Conservation (phyloP, 1,140 invertebrate genomes). For the Aphelenchoides besseyi region DNA sequence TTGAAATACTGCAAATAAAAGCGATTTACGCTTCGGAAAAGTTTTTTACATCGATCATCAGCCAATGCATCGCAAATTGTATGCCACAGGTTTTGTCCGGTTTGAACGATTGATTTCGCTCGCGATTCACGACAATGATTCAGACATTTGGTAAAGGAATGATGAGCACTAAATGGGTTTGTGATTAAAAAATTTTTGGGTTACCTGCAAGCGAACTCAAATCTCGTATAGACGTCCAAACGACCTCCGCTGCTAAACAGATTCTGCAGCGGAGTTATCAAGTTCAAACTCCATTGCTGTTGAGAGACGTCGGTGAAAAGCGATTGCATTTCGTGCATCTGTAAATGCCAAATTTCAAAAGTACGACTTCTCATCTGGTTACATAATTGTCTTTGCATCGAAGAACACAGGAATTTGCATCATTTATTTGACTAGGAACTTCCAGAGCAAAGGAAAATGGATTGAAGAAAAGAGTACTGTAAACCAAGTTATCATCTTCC, state of each 20-base stretch:
- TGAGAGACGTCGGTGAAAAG: slow-evolving; percentile 20
- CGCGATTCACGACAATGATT: slow-evolving; percentile 17
- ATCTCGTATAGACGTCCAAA: slow-evolving; percentile 8
- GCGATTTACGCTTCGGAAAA: slow-evolving; percentile 20
- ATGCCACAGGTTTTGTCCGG: slow-evolving; percentile 30
- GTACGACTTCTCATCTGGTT: neutral
- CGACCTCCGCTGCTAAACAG: slow-evolving; percentile 13
- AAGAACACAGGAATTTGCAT: slow-evolving; percentile 10
- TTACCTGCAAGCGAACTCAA: slow-evolving; percentile 30
- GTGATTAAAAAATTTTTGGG: neutral
- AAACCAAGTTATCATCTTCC: too few species aligned
- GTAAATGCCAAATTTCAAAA: slow-evolving; percentile 5
- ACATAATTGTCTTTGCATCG: slow-evolving; percentile 46
- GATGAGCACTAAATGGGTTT: slow-evolving; percentile 7
- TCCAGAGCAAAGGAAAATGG: neutral
- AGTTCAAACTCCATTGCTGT: slow-evolving; percentile 27
- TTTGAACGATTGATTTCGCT: slow-evolving; percentile 19
- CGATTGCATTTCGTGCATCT: slow-evolving; percentile 44
- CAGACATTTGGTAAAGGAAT: slow-evolving; percentile 32
- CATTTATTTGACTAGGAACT: neutral
- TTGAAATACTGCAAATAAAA: slow-evolving; percentile 29
- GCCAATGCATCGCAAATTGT: slow-evolving; percentile 36
- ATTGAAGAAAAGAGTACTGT: neutral
- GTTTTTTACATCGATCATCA: slow-evolving; percentile 31
- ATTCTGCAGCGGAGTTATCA: slow-evolving; percentile 35